Percentiles rank a stretch among this genome's conserved stretches.
phyloP scores from a whole-genome alignment of 2,888 invertebrate species.

The Drosophila bunnanda region DNA sequence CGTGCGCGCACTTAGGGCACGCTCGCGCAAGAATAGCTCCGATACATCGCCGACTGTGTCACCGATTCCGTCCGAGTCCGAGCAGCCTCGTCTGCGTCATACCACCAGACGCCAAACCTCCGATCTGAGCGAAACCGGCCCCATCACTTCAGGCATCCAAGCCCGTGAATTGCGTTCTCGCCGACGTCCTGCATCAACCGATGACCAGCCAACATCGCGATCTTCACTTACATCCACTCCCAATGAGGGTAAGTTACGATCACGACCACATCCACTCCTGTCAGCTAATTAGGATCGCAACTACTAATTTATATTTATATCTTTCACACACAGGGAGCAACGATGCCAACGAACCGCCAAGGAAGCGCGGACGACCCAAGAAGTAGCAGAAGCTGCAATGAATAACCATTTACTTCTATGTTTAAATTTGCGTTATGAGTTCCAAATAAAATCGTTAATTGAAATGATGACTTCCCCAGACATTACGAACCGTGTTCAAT shows the following conservation, averaged over 20 bases:
- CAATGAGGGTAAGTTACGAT: conserved; percentile 8
- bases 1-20: neutral
- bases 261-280: neutral
- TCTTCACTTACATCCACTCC: neutral
- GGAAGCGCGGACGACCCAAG: conserved; percentile 56
- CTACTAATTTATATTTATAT: neutral
- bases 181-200: neutral
- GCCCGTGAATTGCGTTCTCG: conserved; percentile 20
- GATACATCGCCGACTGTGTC: neutral
- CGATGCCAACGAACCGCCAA: conserved; percentile 53
- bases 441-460: conserved; percentile 4
- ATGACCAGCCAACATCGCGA: neutral
- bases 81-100: conserved; percentile 5
- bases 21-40: neutral
- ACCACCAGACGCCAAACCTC: neutral
- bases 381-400: neutral
- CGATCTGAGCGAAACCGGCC: neutral
- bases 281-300: neutral
- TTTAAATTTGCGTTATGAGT: neutral
- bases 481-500: neutral
- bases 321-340: neutral
- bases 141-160: neutral
- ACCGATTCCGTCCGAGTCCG: neutral
- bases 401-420: neutral
- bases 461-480: neutral